Evolutionary conservation across 2,113 vertebrate species (phyloP).

Genomic region (Atractosteus spatula): DNA sequence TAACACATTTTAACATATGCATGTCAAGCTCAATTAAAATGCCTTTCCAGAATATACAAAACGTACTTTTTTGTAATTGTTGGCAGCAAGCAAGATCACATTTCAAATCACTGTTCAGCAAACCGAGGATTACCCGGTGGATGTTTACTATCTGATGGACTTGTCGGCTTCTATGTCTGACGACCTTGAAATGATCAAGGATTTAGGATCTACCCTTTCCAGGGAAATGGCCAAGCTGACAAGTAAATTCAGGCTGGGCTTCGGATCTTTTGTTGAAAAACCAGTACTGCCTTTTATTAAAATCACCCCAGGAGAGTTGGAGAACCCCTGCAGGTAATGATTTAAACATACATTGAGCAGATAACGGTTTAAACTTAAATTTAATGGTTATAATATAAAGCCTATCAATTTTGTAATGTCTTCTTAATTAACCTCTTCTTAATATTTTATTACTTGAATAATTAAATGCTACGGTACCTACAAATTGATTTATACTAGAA

Average conservation of each 20-base stretch:
- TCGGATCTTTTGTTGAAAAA: constrained; percentile 97
- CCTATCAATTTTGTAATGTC: no score
- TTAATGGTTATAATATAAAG: no score
- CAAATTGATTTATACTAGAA: no score
- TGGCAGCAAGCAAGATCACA: constrained; percentile 75
- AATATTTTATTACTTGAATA: no score
- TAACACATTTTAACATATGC: no score
- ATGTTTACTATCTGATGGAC: constrained; percentile 98
- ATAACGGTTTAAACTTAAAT: no score
- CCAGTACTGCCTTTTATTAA: constrained; percentile 90
- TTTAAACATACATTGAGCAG: not conserved
- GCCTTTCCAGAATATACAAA: not conserved
- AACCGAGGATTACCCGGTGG: constrained; percentile 90
- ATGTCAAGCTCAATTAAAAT: not conserved
- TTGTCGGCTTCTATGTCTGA: constrained; percentile 93
- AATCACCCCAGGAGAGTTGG: constrained; percentile 76
- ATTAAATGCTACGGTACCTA: no score
- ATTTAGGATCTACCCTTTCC: constrained; percentile 84
- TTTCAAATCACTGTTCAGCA: constrained; percentile 87
- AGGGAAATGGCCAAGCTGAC: constrained; percentile 91
- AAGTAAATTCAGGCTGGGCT: constrained; percentile 93
- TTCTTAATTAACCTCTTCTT: no score
- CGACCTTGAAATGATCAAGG: constrained; percentile 85
- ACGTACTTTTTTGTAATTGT: constrained; percentile 28
- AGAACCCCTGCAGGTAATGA: constrained; percentile 88